phyloP scores from a whole-genome alignment of 2,888 invertebrate genomes.

The Sphaerophoria rueppellii region DNA sequence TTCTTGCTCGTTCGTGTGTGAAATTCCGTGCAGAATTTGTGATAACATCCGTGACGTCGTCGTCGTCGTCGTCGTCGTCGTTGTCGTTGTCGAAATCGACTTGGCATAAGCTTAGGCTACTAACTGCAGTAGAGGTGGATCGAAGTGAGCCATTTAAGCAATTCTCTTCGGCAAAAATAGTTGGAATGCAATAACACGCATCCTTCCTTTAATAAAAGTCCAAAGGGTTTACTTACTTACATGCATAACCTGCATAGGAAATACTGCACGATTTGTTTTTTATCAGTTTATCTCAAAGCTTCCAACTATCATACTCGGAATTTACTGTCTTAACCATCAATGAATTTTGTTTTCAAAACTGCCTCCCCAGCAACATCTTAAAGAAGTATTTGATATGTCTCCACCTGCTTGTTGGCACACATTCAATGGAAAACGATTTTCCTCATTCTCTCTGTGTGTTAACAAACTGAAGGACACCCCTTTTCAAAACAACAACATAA shows the following conservation, averaged over 20 bases:
- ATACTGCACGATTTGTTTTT: too few species aligned
- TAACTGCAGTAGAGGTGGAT: constrained; percentile 8
- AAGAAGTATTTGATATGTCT: constrained; percentile 14
- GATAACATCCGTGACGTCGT: constrained; percentile 73
- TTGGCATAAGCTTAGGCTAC: neutral
- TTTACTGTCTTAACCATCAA: too few species aligned
- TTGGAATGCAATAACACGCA: too few species aligned
- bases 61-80: constrained; percentile 2
- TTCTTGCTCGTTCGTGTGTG: constrained; percentile 70
- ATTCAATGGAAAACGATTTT: constrained; percentile 41
- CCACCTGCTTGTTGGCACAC: constrained; percentile 58
- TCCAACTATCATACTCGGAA: too few species aligned
- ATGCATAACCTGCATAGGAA: too few species aligned
- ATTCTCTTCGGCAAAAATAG: too few species aligned
- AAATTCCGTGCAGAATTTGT: constrained; percentile 74
- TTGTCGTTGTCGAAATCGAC: neutral
- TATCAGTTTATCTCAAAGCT: too few species aligned
- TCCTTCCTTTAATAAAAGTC: too few species aligned
- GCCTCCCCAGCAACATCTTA: neutral
- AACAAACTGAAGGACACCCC: neutral
- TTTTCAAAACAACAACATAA: constrained; percentile 48
- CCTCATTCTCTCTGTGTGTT: neutral
- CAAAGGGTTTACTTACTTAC: too few species aligned
- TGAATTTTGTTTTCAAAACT: too few species aligned
- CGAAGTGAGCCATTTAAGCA: neutral